Evolutionary conservation across 2,797 vertebrate genomes (phyloP).

Genomic region (Gambusia yucatana): DNA sequence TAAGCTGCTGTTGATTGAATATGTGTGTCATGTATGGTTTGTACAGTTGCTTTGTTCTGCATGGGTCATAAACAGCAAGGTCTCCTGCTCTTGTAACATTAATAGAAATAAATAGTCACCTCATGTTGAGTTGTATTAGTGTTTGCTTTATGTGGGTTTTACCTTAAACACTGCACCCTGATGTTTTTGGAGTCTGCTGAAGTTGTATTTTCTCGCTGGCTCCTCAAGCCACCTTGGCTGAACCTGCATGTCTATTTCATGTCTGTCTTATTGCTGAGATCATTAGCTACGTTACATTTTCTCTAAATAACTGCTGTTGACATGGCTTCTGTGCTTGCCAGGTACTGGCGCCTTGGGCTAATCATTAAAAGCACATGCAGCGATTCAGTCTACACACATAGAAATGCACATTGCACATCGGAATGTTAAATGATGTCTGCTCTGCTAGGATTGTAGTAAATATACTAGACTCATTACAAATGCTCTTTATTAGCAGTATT

Average conservation of each 20-base stretch:
- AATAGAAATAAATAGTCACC: constrained; percentile 53
- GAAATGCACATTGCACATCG: constrained; percentile 17
- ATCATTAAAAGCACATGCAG: constrained; percentile 23
- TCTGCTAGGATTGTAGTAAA: constrained; percentile 9
- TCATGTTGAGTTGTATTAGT: constrained; percentile 45
- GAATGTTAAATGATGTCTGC: constrained; percentile 32
- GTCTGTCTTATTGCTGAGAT: constrained; percentile 35
- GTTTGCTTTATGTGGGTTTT: constrained; percentile 29
- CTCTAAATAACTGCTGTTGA: constrained; percentile 37
- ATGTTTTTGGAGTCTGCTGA: not conserved
- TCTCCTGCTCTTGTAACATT: constrained; percentile 53
- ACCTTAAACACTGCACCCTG: not conserved
- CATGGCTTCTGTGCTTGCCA: constrained; percentile 42
- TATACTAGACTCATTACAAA: constrained; percentile 26
- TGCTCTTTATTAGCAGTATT: constrained; percentile 17
- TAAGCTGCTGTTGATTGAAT: not conserved
- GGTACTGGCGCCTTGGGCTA: constrained; percentile 35
- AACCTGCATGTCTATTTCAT: constrained; percentile 33
- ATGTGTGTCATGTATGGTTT: constrained; percentile 12
- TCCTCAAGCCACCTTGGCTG: constrained; percentile 38
- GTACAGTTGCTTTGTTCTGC: constrained; percentile 1
- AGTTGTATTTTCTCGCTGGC: constrained; percentile 14
- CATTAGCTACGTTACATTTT: constrained; percentile 54
- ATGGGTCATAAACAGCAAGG: constrained; percentile 32
- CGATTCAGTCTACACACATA: constrained; percentile 34